A percentile compares a stretch with the other conserved stretches of the same genome.
Conservation (phyloP, 2,113 vertebrate genomes). For the Lanius ludovicianus region DNA sequence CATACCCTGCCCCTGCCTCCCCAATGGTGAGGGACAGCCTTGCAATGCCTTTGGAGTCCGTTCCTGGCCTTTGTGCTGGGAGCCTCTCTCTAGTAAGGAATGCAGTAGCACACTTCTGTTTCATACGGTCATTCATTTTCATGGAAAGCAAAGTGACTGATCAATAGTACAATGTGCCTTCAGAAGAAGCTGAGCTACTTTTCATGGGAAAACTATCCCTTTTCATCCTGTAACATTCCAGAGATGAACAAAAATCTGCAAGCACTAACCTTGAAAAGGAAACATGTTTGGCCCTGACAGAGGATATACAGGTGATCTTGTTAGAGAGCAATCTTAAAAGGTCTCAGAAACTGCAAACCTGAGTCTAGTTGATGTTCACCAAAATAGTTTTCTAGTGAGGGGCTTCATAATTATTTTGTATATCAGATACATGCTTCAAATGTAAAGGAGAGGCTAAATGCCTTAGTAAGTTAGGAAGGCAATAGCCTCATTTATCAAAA, state of each 20-base stretch:
- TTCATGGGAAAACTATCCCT: background rate
- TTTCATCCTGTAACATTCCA: background rate
- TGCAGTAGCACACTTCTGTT: background rate
- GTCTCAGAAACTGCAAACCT: background rate
- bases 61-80: background rate
- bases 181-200: background rate
- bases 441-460: background rate
- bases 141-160: background rate
- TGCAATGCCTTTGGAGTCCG: background rate
- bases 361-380: background rate
- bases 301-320: background rate
- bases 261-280: background rate
- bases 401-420: background rate
- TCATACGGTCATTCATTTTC: background rate
- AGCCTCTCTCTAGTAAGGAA: background rate
- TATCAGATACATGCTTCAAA: background rate
- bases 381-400: background rate
- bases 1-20: background rate
- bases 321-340: background rate
- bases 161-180: background rate
- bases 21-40: background rate
- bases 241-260: background rate
- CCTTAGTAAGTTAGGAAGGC: conserved; percentile 1
- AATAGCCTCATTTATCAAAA: conserved; percentile 21
- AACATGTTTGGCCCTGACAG: background rate